These are phyloP conservation scores for Heterodera carotae DNA, from an alignment of 1,140 invertebrate species.

Conservation along the genomic window DNA sequence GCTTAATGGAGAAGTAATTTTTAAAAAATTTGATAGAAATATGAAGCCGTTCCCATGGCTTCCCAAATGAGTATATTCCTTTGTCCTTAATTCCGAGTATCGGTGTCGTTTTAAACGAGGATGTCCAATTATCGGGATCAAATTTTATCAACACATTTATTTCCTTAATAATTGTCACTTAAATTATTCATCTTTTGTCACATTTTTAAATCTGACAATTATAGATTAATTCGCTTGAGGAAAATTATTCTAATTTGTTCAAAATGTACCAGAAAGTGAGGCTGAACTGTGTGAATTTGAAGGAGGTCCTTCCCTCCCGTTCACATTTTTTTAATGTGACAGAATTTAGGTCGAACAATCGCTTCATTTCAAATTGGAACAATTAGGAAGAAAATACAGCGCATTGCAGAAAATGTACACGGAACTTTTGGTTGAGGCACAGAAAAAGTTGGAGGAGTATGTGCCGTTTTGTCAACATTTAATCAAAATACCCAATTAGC, in stretches of 20 bases:
- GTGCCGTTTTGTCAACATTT: too few species aligned
- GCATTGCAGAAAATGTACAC: slow-evolving; percentile 34
- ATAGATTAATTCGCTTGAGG: slow-evolving; percentile 30
- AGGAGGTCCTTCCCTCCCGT: neutral
- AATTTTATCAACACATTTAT: too few species aligned
- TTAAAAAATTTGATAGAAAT: too few species aligned
- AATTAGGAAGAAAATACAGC: slow-evolving; percentile 30
- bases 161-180: too few species aligned
- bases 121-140: too few species aligned
- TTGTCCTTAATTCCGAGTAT: too few species aligned
- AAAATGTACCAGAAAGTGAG: slow-evolving; percentile 37
- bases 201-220: too few species aligned
- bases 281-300: slow-evolving; percentile 35
- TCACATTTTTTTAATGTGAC: neutral
- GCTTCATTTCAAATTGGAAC: slow-evolving; percentile 12
- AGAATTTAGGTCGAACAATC: slow-evolving; percentile 23
- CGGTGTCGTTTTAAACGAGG: too few species aligned
- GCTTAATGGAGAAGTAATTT: slow-evolving; percentile 16
- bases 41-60: too few species aligned
- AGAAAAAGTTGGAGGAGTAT: slow-evolving; percentile 26
- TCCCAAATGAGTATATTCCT: too few species aligned
- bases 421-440: slow-evolving; percentile 29
- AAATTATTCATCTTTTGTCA: too few species aligned
- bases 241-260: slow-evolving; percentile 39
- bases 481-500: too few species aligned